These are phyloP conservation scores for Rhinolophus sinicus DNA, from an alignment of 2,113 vertebrate species.

Conservation along the genomic window DNA sequence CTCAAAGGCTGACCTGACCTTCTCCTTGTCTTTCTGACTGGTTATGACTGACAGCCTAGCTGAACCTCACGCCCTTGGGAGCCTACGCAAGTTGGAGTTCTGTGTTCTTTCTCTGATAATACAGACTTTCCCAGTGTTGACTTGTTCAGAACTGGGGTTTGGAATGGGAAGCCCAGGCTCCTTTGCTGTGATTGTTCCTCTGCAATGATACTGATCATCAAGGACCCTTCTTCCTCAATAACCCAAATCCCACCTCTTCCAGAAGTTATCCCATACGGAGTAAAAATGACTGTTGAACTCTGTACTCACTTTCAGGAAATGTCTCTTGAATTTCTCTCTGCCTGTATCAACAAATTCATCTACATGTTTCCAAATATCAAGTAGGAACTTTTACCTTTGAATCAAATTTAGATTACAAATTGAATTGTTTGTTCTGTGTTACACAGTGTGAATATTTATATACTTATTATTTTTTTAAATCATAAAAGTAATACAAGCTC, in stretches of 20 bases:
- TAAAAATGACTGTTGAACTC: neutral
- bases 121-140: neutral
- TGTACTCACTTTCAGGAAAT: neutral
- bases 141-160: neutral
- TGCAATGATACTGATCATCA: neutral
- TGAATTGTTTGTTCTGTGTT: neutral
- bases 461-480: neutral
- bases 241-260: neutral
- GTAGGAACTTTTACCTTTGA: slow-evolving; percentile 39
- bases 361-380: neutral
- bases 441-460: neutral
- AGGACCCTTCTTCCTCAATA: neutral
- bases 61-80: neutral
- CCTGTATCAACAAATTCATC: neutral
- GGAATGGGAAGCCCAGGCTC: neutral
- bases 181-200: neutral
- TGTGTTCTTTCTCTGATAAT: neutral
- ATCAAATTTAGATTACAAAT: slow-evolving; percentile 30
- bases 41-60: neutral
- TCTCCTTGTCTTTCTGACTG: neutral
- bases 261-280: neutral
- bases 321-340: slow-evolving; percentile 2
- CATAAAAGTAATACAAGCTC: neutral
- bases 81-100: neutral
- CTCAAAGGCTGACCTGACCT: neutral